Percentiles rank a stretch among this genome's conserved stretches.
These are phyloP conservation scores for Phylloscopus collybita DNA, from an alignment of 2,797 vertebrate species.

Conservation along the genomic window DNA sequence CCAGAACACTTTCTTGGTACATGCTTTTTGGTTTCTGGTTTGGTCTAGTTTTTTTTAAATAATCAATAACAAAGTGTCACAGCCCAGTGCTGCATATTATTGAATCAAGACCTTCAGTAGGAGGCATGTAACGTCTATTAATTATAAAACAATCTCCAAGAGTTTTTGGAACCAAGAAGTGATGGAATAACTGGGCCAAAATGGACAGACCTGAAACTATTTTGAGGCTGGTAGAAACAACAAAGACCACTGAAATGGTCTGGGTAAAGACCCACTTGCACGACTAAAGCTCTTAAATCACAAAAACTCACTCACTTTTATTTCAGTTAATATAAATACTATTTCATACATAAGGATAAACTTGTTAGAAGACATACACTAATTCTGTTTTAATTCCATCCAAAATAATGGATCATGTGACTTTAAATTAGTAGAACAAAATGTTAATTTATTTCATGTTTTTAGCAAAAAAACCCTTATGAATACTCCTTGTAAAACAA, in stretches of 20 bases:
- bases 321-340: not conserved
- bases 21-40: not conserved
- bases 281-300: not conserved
- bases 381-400: not conserved
- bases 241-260: not conserved
- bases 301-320: not conserved
- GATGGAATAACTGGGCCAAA: not conserved
- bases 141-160: not conserved
- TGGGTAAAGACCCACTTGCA: not conserved
- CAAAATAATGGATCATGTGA: not conserved
- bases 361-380: not conserved
- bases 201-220: not conserved
- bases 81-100: not conserved
- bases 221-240: not conserved
- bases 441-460: not conserved
- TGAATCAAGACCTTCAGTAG: not conserved
- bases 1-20: not conserved
- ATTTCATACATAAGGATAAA: not conserved
- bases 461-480: not conserved
- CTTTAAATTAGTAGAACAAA: not conserved
- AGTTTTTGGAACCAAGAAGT: not conserved
- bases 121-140: not conserved
- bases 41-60: not conserved
- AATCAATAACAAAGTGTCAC: not conserved
- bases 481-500: not conserved